These are phyloP conservation scores for Austrofundulus limnaeus DNA, from an alignment of 2,113 vertebrate genomes.

Conservation along the genomic window DNA sequence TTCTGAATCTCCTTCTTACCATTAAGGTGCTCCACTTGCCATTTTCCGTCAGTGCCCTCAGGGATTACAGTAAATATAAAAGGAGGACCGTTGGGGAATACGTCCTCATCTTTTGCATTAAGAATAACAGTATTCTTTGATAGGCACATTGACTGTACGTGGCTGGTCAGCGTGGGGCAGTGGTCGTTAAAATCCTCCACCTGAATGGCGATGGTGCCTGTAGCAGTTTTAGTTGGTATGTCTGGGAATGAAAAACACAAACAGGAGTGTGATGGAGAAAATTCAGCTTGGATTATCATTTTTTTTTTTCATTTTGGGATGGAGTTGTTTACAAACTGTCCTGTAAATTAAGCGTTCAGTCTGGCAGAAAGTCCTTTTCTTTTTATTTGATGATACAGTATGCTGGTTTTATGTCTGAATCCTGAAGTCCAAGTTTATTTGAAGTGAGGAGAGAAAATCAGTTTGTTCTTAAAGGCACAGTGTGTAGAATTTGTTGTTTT, in stretches of 20 bases:
- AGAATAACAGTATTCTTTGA: conserved; percentile 70
- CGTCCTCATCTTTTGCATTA: conserved; percentile 83
- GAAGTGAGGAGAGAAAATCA: too few relatives aligned
- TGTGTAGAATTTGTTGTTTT: too few relatives aligned
- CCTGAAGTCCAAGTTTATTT: too few relatives aligned
- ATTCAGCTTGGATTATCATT: background rate
- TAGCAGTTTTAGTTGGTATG: conserved; percentile 82
- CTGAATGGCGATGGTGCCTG: conserved; percentile 85
- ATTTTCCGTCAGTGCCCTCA: conserved; percentile 78
- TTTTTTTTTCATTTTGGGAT: background rate
- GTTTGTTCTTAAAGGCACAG: too few relatives aligned
- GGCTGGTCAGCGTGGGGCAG: conserved; percentile 82
- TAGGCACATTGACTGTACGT: conserved; percentile 75
- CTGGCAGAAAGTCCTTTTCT: background rate
- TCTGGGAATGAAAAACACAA: conserved; percentile 41
- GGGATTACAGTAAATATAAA: conserved; percentile 83
- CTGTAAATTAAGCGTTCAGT: background rate
- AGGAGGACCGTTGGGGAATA: conserved; percentile 79
- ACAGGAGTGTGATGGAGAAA: background rate
- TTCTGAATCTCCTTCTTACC: conserved; percentile 73
- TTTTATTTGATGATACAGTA: background rate
- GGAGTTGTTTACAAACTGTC: background rate
- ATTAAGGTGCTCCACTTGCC: conserved; percentile 79
- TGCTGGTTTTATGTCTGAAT: background rate
- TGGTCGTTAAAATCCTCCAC: conserved; percentile 90